These are phyloP conservation scores for Clarias platycephalus DNA, from an alignment of 2,797 vertebrate species.

Conservation along the genomic window DNA sequence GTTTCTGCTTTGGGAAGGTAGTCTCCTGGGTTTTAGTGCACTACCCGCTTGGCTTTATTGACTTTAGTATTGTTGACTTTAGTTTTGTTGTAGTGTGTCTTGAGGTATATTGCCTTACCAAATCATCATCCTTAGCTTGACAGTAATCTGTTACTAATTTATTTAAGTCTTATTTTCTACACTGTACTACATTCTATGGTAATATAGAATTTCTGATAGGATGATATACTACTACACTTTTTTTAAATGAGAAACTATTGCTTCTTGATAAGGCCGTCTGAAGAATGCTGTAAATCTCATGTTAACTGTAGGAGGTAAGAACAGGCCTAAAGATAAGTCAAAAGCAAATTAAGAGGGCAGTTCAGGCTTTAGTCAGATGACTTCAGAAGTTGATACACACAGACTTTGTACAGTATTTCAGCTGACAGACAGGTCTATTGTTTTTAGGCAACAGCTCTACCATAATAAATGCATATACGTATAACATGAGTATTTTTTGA, in stretches of 20 bases:
- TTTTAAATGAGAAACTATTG: no score
- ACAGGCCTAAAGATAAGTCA: neutral
- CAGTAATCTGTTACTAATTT: neutral
- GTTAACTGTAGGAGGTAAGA: neutral
- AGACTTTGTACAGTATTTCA: neutral
- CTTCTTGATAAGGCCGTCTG: neutral
- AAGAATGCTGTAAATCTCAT: neutral
- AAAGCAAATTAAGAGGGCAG: neutral
- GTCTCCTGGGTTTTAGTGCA: neutral
- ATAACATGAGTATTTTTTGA: neutral
- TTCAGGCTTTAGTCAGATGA: neutral
- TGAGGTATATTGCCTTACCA: neutral
- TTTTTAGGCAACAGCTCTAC: neutral
- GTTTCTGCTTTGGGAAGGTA: neutral
- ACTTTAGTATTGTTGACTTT: slow-evolving; percentile 12
- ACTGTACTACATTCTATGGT: neutral
- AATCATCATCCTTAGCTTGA: neutral
- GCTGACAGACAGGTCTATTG: neutral
- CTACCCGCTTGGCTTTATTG: neutral
- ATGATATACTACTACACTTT: no score
- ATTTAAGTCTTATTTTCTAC: neutral
- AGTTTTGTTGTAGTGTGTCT: neutral
- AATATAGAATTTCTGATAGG: no score
- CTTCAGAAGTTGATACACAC: neutral
- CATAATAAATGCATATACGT: neutral